phyloP scores from a whole-genome alignment of 2,113 vertebrate species.

The Hippocampus abdominalis region DNA sequence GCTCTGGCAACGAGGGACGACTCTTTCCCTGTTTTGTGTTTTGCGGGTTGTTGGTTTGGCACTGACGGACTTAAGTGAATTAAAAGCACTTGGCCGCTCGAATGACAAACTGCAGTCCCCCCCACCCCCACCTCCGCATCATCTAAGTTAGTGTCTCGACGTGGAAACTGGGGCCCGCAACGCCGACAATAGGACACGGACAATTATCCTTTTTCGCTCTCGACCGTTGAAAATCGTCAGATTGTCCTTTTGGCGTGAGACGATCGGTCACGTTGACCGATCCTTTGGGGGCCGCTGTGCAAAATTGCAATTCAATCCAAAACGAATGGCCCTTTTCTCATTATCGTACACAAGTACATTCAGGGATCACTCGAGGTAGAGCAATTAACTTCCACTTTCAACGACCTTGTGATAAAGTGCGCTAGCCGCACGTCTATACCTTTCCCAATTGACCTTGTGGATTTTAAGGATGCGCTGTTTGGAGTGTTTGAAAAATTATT shows the following conservation, averaged over 20 bases:
- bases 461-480: conserved; percentile 7
- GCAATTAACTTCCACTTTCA: conserved; percentile 20
- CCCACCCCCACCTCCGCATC: not conserved
- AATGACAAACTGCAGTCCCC: conserved; percentile 32
- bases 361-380: not conserved
- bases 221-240: not conserved
- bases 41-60: conserved; percentile 44
- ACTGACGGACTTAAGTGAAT: conserved; percentile 16
- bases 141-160: not conserved
- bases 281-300: not conserved
- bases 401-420: conserved; percentile 23
- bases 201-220: not conserved
- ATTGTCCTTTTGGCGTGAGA: conserved; percentile 5
- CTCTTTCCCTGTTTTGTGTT: conserved; percentile 49
- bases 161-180: not conserved
- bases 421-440: conserved; percentile 6
- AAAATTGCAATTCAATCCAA: conserved; percentile 10
- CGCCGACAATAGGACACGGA: not conserved
- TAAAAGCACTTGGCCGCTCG: conserved; percentile 26
- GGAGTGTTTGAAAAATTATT: not conserved
- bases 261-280: not conserved
- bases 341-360: not conserved
- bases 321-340: not conserved
- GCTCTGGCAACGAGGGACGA: conserved; percentile 39
- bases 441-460: conserved; percentile 41